A percentile compares a stretch with the other conserved stretches of the same genome.
Evolutionary conservation across 2,113 vertebrate genomes (phyloP).

Genomic region (Todiramphus chloris): DNA sequence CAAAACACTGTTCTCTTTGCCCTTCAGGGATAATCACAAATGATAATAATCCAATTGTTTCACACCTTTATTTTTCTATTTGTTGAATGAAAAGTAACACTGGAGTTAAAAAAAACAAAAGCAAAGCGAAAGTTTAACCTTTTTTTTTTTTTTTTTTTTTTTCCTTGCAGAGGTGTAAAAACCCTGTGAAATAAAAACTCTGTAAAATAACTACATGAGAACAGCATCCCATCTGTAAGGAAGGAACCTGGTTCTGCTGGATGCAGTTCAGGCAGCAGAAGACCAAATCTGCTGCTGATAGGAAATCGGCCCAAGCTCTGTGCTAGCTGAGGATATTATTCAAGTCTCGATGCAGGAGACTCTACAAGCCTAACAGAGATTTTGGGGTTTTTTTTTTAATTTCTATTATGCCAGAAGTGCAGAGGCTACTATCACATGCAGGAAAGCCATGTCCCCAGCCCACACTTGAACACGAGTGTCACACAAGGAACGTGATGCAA

Average conservation of each 20-base stretch:
- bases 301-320: not conserved
- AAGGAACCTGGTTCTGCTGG: not conserved
- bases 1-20: not conserved
- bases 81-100: not conserved
- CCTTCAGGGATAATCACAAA: not conserved
- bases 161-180: not conserved
- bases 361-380: not conserved
- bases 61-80: not conserved
- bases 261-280: not conserved
- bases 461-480: not conserved
- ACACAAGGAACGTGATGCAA: accelerated
- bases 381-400: not conserved
- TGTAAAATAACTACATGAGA: not conserved
- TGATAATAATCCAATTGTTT: not conserved
- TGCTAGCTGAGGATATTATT: not conserved
- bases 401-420: not conserved
- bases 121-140: not conserved
- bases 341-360: not conserved
- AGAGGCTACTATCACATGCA: not conserved
- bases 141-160: not conserved
- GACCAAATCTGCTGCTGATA: not conserved
- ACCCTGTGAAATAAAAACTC: not conserved
- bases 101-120: not conserved
- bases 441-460: not conserved
- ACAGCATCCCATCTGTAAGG: not conserved